A percentile compares a stretch with the other conserved stretches of the same genome.
Evolutionary conservation across 2,888 invertebrate genomes (phyloP).

Genomic region (Notocelia uddmanniana): DNA sequence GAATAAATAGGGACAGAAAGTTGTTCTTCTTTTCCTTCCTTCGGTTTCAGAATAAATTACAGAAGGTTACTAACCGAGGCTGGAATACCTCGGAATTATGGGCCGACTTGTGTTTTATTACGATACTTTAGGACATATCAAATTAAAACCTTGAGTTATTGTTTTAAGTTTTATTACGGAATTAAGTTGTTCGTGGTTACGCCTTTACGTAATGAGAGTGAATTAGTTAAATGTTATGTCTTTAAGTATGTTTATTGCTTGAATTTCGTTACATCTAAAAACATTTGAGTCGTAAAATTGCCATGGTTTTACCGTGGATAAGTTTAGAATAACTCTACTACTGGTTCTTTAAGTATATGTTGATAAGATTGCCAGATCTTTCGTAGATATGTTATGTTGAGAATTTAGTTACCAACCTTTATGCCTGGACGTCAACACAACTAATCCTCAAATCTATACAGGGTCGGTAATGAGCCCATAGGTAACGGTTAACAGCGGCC

Average conservation of each 20-base stretch:
- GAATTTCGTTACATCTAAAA: too few species aligned
- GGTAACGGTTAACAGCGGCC: not conserved
- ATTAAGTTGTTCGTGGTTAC: not conserved
- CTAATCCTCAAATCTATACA: too few species aligned
- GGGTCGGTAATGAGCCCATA: too few species aligned
- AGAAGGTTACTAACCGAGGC: not conserved
- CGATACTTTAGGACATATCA: constrained; percentile 13
- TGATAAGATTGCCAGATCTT: too few species aligned
- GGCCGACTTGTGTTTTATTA: constrained; percentile 24
- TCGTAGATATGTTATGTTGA: too few species aligned
- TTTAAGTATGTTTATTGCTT: not conserved
- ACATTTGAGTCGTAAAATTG: too few species aligned
- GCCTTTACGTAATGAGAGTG: not conserved
- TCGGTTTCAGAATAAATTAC: constrained; percentile 9
- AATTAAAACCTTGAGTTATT: constrained; percentile 28
- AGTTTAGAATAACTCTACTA: too few species aligned
- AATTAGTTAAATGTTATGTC: not conserved
- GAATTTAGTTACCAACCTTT: too few species aligned
- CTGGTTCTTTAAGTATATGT: too few species aligned
- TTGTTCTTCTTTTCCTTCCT: not conserved
- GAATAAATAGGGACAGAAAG: not conserved
- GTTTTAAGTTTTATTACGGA: constrained; percentile 11
- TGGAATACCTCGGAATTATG: constrained; percentile 7
- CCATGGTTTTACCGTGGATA: too few species aligned
- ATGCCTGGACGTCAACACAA: too few species aligned